phyloP scores from a whole-genome alignment of 2,113 vertebrate species.

The Pseudolaguvia tuberculata region DNA sequence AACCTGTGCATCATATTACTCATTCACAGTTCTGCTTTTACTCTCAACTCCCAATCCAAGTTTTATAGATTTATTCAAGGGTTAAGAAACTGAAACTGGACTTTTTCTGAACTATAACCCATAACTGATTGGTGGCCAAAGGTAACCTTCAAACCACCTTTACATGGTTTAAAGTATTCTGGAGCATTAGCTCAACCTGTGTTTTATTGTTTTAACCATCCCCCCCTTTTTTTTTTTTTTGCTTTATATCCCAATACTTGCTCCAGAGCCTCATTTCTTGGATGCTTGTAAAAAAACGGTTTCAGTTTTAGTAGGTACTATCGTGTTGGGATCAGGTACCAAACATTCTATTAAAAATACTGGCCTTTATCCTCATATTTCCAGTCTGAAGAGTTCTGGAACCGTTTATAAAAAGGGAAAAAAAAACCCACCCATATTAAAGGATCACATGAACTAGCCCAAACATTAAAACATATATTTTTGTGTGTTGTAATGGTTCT shows the following conservation, averaged over 20 bases:
- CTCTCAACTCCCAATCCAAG: slow-evolving; percentile 52
- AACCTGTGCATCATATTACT: slow-evolving; percentile 52
- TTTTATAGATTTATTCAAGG: slow-evolving; percentile 34
- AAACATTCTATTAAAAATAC: background rate
- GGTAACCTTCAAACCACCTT: background rate
- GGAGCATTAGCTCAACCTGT: background rate
- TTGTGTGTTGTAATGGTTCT: background rate
- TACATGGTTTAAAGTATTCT: background rate
- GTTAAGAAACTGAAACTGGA: slow-evolving; percentile 53
- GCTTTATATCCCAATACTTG: background rate
- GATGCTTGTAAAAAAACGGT: background rate
- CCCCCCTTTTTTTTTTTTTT: background rate
- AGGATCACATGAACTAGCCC: background rate
- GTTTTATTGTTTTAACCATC: slow-evolving; percentile 1
- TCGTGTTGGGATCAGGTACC: background rate
- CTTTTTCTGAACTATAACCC: slow-evolving; percentile 50
- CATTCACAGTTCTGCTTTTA: slow-evolving; percentile 52
- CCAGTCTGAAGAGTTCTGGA: background rate
- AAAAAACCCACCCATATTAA: background rate
- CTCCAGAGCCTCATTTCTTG: background rate
- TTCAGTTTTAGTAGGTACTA: slow-evolving; percentile 21
- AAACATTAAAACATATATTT: background rate
- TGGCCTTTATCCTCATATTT: slow-evolving; percentile 2
- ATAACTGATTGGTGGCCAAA: background rate
- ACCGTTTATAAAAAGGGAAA: slow-evolving; percentile 10